Evolutionary conservation across 1,140 invertebrate species (phyloP), one percentile per base, ranked within the genome.

Genomic region (Leptinotarsa defecta): DNA sequence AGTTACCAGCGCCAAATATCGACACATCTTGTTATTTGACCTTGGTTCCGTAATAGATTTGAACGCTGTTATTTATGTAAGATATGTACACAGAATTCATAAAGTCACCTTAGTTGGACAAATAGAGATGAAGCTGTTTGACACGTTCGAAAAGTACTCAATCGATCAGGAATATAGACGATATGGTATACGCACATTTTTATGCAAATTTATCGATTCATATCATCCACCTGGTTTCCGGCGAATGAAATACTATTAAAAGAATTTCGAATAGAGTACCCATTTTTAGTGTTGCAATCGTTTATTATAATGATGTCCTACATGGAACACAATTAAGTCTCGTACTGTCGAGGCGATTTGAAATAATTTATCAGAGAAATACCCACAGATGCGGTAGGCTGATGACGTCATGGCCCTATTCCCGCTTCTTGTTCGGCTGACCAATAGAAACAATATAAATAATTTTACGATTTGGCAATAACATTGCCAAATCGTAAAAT

Each of bases 161-260:
- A 5, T 57, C 17, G 52, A 57, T 15, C 6, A 57, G 52, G 17
- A 57, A 57, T 57, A 57, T 17, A 57, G 52, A 57, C 5, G 52
- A 57, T 19, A 65, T 24, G 17, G 64, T 34, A 15, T 15, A 65
- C 64, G 27, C 64, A 65, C 64, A 65, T 65, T 65, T 65, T 65
- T 65, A 65, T 65, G 64, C 20, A 65, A 65, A 65, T 65, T 22
- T 24, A 34, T 24, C 64, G 27, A 65, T 22, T 65, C 27, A 57
- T 65, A 65, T 65, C 64, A 65, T 65, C 27, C 64, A 65, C 64
- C 64, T 65, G 64, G 64, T 65, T 65, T 65, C 64, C 64, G 64
- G 64, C 20, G 20, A 65, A 22, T 20, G 11, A 57, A 57, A 57
- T 17, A 57, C 52, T 19, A 15, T 57, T 57, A 15, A 57, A 57